Evolutionary conservation across 2,113 vertebrate species (phyloP), one percentile per base, ranked within the genome.

Genomic region (Tragelaphus imberbis): DNA sequence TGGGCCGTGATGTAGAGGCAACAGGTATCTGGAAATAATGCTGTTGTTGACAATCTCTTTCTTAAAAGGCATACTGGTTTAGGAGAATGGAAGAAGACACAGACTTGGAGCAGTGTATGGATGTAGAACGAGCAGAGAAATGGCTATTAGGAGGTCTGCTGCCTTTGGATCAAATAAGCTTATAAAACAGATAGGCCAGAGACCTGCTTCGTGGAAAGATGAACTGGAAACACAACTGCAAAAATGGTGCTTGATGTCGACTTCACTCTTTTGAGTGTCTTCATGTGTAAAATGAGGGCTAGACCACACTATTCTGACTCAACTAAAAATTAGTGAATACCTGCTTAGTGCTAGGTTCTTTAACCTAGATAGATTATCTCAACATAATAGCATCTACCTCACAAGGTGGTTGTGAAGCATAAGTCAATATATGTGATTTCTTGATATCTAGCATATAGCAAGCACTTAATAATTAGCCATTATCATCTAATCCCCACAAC

Each of bases 141-240:
- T 11, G 61, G 61, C n/a, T 82, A 7, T 19, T 30, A 33, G 51
- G 65, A 47, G 30, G 65, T 59, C 19, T 80, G 71, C 17, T 58
- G 55, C 40, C 14, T 85, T 88, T 80, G 80, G 59, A 61, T 94
- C 55, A 36, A 84, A 95, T 12, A 49, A 81, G 30, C 8, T 49
- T 55, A 25, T 79, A 23, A 79, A 71, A 75, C n/a, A 23, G 40
- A 93, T 5, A 85, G 81, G 65, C 12, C 49, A 65, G 91, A 81
- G 36, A 44, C n/a, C 56, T 92, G 65, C 40, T 84, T 80, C 3
- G 44, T 1, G 17, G 68, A 68, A 65, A 96, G 88, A 82, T 21
- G 55, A 95, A 79, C n/a, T 16, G 15, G n/a, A 92, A 47, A 77
- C 8, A 49, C 23, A 55, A 40, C 27, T 58, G 40, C 40, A 53